phyloP scores from a whole-genome alignment of 2,113 vertebrate genomes.

The Petromus typicus region DNA sequence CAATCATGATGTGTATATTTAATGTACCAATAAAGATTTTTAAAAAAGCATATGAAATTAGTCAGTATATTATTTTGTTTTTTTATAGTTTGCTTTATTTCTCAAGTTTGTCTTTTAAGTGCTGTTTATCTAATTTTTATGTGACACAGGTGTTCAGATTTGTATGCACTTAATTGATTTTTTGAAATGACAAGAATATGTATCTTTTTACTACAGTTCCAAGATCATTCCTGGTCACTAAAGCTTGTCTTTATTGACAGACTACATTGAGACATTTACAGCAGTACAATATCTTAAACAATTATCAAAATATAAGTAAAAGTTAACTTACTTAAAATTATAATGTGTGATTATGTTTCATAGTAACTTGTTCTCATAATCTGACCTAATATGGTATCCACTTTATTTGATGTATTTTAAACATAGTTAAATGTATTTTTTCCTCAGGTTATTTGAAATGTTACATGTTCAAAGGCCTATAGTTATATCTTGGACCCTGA shows the following conservation, averaged over 20 bases:
- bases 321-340: not conserved
- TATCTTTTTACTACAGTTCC: not conserved
- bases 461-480: constrained; percentile 18
- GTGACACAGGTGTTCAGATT: not conserved
- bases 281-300: not conserved
- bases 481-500: not conserved
- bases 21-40: no score
- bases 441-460: constrained; percentile 56
- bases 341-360: not conserved
- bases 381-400: not conserved
- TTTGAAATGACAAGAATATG: not conserved
- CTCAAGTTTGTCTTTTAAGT: not conserved
- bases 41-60: not conserved
- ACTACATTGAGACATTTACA: not conserved
- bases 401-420: not conserved
- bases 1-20: no score
- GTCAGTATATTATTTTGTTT: not conserved
- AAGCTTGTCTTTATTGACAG: not conserved
- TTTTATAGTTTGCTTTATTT: not conserved
- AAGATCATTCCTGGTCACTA: not conserved
- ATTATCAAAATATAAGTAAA: not conserved
- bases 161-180: not conserved
- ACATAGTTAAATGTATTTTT: not conserved
- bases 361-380: not conserved
- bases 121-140: not conserved